A percentile compares a stretch with the other conserved stretches of the same genome.
Evolutionary conservation across 2,888 invertebrate genomes (phyloP).

Genomic region (Toxonevra muliebris): DNA sequence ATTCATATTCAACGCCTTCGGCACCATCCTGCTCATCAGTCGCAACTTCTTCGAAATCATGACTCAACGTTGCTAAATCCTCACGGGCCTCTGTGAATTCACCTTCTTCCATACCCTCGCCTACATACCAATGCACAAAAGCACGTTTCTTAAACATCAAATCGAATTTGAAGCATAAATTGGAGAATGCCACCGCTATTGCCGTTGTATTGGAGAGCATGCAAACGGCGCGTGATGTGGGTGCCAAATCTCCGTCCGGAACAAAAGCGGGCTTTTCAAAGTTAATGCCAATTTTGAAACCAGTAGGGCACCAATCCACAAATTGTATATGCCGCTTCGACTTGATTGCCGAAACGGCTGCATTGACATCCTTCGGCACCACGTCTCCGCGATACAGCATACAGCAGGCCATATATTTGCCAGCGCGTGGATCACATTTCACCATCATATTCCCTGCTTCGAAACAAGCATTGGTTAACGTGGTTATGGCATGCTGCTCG

Average conservation of each 20-base stretch:
- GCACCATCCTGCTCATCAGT: constrained; percentile 50
- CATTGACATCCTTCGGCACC: constrained; percentile 88
- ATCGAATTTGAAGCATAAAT: constrained; percentile 93
- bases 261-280: constrained; percentile 84
- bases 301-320: constrained; percentile 95
- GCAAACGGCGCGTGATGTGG: constrained; percentile 86
- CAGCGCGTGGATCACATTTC: constrained; percentile 83
- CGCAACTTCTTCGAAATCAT: constrained; percentile 63
- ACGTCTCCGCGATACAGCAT: constrained; percentile 90
- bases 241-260: constrained; percentile 80
- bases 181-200: constrained; percentile 88
- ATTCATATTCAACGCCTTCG: constrained; percentile 46
- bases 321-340: constrained; percentile 81
- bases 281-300: constrained; percentile 89
- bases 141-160: constrained; percentile 73
- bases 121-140: constrained; percentile 91
- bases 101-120: constrained; percentile 65
- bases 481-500: constrained; percentile 67
- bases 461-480: constrained; percentile 88
- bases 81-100: constrained; percentile 64
- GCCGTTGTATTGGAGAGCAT: constrained; percentile 93
- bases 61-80: constrained; percentile 60
- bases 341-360: constrained; percentile 82
- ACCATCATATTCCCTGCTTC: constrained; percentile 90
- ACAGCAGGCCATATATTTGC: constrained; percentile 92